Evolutionary conservation across 2,888 invertebrate species (phyloP).

Genomic region (Chymomyza procnemis): DNA sequence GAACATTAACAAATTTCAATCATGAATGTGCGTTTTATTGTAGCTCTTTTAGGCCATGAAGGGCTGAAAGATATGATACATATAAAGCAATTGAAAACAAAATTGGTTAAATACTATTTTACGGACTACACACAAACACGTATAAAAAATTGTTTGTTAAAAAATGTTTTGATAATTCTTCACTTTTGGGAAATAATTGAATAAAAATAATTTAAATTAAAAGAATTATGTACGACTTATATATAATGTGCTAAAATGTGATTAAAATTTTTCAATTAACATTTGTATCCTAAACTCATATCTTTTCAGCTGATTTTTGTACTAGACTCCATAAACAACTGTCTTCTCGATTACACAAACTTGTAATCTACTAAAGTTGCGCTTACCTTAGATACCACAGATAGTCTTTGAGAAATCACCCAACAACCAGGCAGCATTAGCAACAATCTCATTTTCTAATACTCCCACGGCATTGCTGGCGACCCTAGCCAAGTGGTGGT

Average conservation of each 20-base stretch:
- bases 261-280: background rate
- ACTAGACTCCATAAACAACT: background rate
- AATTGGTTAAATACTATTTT: no score
- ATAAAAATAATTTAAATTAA: no score
- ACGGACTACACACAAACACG: no score
- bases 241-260: background rate
- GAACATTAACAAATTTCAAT: no score
- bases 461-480: background rate
- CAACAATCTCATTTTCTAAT: conserved; percentile 1
- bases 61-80: no score
- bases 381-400: background rate
- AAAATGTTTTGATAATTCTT: no score
- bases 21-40: no score
- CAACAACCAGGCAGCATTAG: background rate
- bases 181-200: no score
- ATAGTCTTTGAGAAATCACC: background rate
- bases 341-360: background rate
- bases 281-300: background rate
- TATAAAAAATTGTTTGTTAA: no score
- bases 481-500: conserved; percentile 35
- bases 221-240: no score
- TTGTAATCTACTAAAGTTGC: background rate
- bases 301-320: background rate
- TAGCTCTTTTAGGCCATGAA: no score
- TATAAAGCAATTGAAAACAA: no score